Evolutionary conservation across 2,113 vertebrate species (phyloP).

Genomic region (Isichthys henryi): DNA sequence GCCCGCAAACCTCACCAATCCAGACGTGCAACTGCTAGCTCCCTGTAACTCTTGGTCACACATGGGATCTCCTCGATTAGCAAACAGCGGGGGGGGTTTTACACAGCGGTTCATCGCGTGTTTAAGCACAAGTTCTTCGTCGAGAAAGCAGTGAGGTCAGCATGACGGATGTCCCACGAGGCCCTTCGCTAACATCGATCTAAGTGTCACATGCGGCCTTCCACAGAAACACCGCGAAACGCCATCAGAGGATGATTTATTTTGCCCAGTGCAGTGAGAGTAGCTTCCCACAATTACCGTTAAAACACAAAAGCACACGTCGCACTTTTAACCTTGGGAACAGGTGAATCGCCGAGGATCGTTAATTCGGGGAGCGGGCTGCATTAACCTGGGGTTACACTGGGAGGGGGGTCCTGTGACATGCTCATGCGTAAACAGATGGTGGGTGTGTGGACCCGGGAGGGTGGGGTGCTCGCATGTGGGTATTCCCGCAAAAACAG

Average conservation of each 20-base stretch:
- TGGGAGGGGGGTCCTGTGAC: constrained; percentile 19
- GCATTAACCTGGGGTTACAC: constrained; percentile 50
- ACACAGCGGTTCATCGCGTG: neutral
- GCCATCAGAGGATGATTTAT: neutral
- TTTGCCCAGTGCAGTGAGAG: constrained; percentile 10
- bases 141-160: neutral
- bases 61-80: constrained; percentile 29
- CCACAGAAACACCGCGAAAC: neutral
- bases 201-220: neutral
- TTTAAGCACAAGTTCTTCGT: neutral
- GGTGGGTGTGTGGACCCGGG: neutral
- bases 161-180: neutral
- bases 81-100: constrained; percentile 24
- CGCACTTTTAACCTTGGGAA: constrained; percentile 39
- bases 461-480: neutral
- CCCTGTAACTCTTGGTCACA: neutral
- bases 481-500: neutral
- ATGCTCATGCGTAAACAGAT: neutral
- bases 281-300: constrained; percentile 25
- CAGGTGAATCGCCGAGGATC: constrained; percentile 52
- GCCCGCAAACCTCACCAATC: constrained; percentile 13
- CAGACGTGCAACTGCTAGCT: neutral
- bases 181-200: neutral
- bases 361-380: constrained; percentile 55
- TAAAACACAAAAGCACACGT: constrained; percentile 41